These are phyloP conservation scores for Danio kyathit DNA, from an alignment of 2,797 vertebrate genomes.

Conservation along the genomic window DNA sequence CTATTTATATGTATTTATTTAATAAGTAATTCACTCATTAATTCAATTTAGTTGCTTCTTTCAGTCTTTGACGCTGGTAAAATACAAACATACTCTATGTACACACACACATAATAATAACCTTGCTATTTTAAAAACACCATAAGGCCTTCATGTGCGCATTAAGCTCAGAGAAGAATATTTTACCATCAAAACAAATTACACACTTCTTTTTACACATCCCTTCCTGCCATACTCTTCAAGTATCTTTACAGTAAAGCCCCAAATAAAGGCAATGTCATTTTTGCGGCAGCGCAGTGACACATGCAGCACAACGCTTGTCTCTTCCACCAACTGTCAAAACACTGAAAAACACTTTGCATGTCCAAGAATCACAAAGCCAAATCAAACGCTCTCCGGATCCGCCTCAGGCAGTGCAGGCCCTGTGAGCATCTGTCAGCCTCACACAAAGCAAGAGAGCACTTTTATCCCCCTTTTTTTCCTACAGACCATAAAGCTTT, in stretches of 20 bases:
- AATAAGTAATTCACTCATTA: too few relatives aligned
- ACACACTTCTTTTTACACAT: not conserved
- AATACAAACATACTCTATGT: too few relatives aligned
- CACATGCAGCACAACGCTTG: not conserved
- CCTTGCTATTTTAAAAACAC: too few relatives aligned
- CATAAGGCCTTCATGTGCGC: too few relatives aligned
- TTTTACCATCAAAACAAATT: not conserved
- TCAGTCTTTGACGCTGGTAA: too few relatives aligned
- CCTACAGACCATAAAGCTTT: too few relatives aligned
- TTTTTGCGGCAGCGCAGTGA: not conserved
- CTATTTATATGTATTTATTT: too few relatives aligned
- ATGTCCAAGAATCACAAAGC: constrained; percentile 45
- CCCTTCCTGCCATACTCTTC: not conserved
- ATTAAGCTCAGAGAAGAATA: not conserved
- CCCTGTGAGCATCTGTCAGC: constrained; percentile 13
- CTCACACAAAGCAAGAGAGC: not conserved
- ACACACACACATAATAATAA: too few relatives aligned
- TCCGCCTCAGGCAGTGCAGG: constrained; percentile 59
- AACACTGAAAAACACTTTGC: constrained; percentile 39
- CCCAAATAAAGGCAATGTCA: constrained; percentile 2
- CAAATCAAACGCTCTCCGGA: constrained; percentile 41
- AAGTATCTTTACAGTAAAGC: not conserved
- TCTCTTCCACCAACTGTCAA: constrained; percentile 34
- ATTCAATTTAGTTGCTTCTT: too few relatives aligned
- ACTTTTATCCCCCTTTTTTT: too few relatives aligned